Evolutionary conservation across 2,113 vertebrate species (phyloP), one percentile per base, ranked within the genome.

Genomic region (Microtus oregoni): DNA sequence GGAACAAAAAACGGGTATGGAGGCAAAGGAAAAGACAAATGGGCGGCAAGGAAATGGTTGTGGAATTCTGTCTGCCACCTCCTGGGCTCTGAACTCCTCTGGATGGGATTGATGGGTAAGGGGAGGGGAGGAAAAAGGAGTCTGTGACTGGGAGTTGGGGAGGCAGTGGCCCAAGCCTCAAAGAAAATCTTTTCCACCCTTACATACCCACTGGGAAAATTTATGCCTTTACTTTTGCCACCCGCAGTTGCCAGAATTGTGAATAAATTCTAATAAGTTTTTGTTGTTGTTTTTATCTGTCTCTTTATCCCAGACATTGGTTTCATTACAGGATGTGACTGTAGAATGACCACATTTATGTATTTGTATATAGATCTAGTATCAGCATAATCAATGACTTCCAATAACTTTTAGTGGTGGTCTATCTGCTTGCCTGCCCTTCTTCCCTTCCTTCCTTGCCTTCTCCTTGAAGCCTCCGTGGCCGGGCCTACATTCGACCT

Each of bases 401-500:
- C 70, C 50, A 68, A 41, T 38, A 75, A 61, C 47, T 77, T 61
- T 90, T 35, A 50, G 10, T 50, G 28, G 15, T 67, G 20, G 6
- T 32, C 79, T 55, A 14, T 8, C 55, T 47, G 13, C 26, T 50
- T 82, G 12, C 72, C 63, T 89, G 26, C 77, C 26, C 38, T 1
- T 55, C 83, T 47, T 24, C 63, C 61, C 92, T 72, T 63, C 75
- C 22, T 61, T 14, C 17, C 41, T 89, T 0, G 28, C 38, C 86
- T 28, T 35, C 0, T 86, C 35, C 86, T 47, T 91, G 93, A 75
- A 68, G 85, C 52, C 70, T 89, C 92, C 78, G 26, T 28, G 98
- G 89, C 96, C 92, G 68, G 98, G 98, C 97, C 98, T 98, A 83
- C 96, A 96, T 68, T 98, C 98, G 89, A 98, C 98, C 95, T 98